These are phyloP conservation scores for Octopus bimaculoides DNA, from an alignment of 1,140 invertebrate genomes.

Conservation along the genomic window DNA sequence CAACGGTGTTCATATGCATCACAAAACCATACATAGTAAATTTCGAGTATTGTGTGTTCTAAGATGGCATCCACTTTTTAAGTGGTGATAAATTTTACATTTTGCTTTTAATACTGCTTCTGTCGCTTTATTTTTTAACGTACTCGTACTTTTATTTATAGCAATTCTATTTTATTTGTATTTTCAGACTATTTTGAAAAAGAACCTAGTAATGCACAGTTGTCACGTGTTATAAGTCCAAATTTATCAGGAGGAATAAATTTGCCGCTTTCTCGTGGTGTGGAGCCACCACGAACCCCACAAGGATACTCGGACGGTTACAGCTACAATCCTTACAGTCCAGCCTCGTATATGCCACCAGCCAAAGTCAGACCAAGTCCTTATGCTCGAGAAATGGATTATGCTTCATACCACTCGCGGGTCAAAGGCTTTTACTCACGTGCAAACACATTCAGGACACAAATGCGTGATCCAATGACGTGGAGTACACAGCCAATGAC, in stretches of 20 bases:
- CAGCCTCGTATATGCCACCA: conserved; percentile 19
- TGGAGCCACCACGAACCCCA: conserved; percentile 15
- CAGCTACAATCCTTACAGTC: conserved; percentile 23
- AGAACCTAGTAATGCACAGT: conserved; percentile 19
- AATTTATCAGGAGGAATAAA: conserved; percentile 26
- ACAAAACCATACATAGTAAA: no score
- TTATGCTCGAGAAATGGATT: conserved; percentile 24
- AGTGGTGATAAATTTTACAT: no score
- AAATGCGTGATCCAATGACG: conserved; percentile 6
- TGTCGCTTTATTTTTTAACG: no score
- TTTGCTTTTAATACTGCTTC: no score
- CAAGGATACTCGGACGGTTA: conserved; percentile 26
- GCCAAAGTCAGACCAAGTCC: conserved; percentile 18
- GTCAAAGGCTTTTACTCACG: conserved; percentile 25
- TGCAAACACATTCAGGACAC: conserved; percentile 20
- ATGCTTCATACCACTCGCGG: conserved; percentile 21
- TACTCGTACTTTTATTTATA: neutral
- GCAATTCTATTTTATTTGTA: neutral
- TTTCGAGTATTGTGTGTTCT: no score
- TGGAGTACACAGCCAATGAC: conserved; percentile 5
- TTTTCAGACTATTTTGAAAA: conserved; percentile 30
- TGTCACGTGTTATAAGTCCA: conserved; percentile 23
- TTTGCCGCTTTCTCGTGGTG: neutral
- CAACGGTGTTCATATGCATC: no score
- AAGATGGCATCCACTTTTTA: no score